Percentiles rank a stretch among this genome's conserved stretches.
phyloP scores from a whole-genome alignment of 2,113 vertebrate species.

The Brachirus orientalis region DNA sequence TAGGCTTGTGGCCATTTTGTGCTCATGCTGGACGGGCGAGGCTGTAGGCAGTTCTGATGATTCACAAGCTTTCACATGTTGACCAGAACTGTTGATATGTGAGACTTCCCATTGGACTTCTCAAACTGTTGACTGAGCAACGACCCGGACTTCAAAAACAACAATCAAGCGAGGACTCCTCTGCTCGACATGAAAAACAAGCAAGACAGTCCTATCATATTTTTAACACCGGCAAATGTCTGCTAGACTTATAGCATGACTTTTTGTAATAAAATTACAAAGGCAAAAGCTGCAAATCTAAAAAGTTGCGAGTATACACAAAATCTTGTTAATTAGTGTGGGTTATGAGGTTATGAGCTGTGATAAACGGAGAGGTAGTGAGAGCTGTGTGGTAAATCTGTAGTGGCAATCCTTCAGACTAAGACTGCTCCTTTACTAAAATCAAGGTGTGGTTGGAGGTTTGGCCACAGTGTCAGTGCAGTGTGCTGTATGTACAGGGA shows the following conservation, averaged over 20 bases:
- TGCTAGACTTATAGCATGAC: slow-evolving; percentile 78
- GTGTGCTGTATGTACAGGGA: slow-evolving; percentile 82
- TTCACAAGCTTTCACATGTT: slow-evolving; percentile 47
- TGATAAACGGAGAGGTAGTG: slow-evolving; percentile 63
- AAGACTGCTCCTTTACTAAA: slow-evolving; percentile 39
- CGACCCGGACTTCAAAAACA: slow-evolving; percentile 55
- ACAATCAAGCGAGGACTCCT: slow-evolving; percentile 70
- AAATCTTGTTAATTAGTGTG: slow-evolving; percentile 66
- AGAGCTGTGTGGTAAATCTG: slow-evolving; percentile 56
- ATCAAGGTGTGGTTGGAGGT: slow-evolving; percentile 44
- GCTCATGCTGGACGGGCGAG: slow-evolving; percentile 24
- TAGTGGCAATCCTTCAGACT: slow-evolving; percentile 40
- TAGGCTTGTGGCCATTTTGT: slow-evolving; percentile 1
- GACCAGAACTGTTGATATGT: slow-evolving; percentile 33
- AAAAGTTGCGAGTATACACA: slow-evolving; percentile 65
- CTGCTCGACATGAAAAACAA: slow-evolving; percentile 47
- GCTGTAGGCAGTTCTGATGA: slow-evolving; percentile 26
- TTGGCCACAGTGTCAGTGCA: slow-evolving; percentile 53
- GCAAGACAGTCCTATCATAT: slow-evolving; percentile 71
- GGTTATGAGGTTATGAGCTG: slow-evolving; percentile 65
- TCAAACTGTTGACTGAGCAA: slow-evolving; percentile 53
- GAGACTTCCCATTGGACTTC: slow-evolving; percentile 46
- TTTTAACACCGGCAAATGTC: slow-evolving; percentile 77
- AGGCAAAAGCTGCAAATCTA: slow-evolving; percentile 73
- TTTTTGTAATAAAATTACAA: slow-evolving; percentile 77